Percentiles rank a stretch among this genome's conserved stretches.
Conservation (phyloP, 35 echinoderm and acorn worm species). For the Apostichopus parvimensis region DNA sequence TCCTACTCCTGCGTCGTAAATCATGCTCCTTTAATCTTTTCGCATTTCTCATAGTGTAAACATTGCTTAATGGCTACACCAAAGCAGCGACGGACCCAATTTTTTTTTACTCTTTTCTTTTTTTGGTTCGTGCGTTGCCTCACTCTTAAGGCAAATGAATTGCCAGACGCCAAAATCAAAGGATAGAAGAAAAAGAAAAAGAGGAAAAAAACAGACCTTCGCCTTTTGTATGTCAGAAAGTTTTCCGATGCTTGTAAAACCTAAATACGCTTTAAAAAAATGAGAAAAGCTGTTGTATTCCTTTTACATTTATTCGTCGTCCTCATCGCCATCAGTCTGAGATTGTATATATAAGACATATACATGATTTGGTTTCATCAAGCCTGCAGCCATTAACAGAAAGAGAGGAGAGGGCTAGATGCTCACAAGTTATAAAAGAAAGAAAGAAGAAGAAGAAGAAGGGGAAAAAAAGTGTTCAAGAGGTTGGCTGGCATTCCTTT, state of each 20-base stretch:
- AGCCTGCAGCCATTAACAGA: constrained; percentile 48
- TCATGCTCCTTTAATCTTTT: constrained; percentile 36
- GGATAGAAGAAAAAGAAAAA: background rate
- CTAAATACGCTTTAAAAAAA: constrained; percentile 41
- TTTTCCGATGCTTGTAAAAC: constrained; percentile 32
- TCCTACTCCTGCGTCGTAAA: constrained; percentile 6
- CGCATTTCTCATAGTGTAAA: constrained; percentile 60
- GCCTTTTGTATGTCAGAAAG: background rate
- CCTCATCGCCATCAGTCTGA: background rate
- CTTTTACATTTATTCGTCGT: background rate
- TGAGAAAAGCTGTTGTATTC: constrained; percentile 37
- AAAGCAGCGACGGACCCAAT: background rate
- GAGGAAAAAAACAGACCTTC: background rate
- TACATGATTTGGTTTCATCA: constrained; percentile 63
- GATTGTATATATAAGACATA: constrained; percentile 49
- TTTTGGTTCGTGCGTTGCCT: background rate
- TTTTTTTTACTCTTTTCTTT: no score
- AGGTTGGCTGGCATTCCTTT: constrained; percentile 22
- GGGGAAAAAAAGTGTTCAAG: constrained; percentile 5
- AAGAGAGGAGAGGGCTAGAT: constrained; percentile 25
- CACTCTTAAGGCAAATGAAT: constrained; percentile 51
- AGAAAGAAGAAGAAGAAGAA: background rate
- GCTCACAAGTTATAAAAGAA: background rate
- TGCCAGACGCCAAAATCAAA: background rate
- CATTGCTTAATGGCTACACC: constrained; percentile 41